Base-by-base conservation (phyloP, 1,140 invertebrate genomes). In the Tetramorium parvispinum region DNA sequence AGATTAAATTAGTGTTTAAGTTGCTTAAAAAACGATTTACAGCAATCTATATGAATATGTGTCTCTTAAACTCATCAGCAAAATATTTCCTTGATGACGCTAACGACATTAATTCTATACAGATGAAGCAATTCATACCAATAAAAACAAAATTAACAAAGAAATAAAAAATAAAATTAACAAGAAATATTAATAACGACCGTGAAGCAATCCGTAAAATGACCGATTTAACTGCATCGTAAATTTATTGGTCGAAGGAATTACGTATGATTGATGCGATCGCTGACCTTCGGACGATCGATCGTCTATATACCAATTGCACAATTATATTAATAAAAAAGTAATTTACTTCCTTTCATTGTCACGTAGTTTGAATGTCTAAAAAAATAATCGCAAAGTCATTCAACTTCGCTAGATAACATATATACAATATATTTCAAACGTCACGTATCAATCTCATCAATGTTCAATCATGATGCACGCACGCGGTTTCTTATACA, bases 21-120 rank as follows among this genome's bases (percentile, higher is more conserved):
- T 32, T 59, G 57, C 59, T 78, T 21, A 8, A 78, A 77, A 61
- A 46, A 18, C 32, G 10, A 79, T 65, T 79, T 79, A 68, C 32
- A 8, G 4, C 46, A n/a, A 13, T 61, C 5, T 43, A 4, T 43
- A 32, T 1, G 24, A 32, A 65, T 21, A 8, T 24, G 2, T 3
- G 27, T 66, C 27, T 75, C 5, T 3, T 8, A 43, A 27, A 32
- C 6, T 46, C 11, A n/a, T 13, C 6, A 13, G 6, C 8, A 40
- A 46, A 63, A 63, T 43, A 61, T 43, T 43, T 55, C 7, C 55
- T 11, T 21, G 6, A 55, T 24, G 13, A 59, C 11, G 4, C 3
- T 75, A 57, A 75, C 13, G 10, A 16, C 16, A n/a, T 63, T 77
- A 77, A 75, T 77, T 61, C 0, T 18, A n/a, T 13, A 13, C 3